Evolutionary conservation across 2,888 invertebrate genomes (phyloP), one percentile per base, ranked within the genome.

Genomic region (Slavum lentiscoides): DNA sequence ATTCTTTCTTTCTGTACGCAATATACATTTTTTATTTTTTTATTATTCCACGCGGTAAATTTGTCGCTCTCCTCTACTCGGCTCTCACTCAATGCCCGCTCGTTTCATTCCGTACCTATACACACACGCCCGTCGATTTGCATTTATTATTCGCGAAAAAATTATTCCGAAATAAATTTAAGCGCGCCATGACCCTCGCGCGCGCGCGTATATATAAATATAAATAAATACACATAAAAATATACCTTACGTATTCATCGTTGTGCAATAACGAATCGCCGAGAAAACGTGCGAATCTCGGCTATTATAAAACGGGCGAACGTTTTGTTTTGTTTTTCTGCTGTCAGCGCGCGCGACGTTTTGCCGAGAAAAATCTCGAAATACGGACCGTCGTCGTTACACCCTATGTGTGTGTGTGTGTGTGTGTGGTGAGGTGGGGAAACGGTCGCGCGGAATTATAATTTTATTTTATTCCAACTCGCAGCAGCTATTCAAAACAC

Each of bases 111-210:
- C 43, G 17, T 19, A n/a, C n/a, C n/a, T n/a, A n/a, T n/a, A 23
- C 17, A 19, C 70, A 15, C 62, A 6, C 15, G 13, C 49, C 49
- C 49, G 49, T 43, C 23, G 67, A 76, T 76, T 76, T 49, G 62
- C 77, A 70, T 77, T 30, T 69, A 77, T 76, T 76, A 74, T 66
- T 74, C 67, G 30, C 70, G 64, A 70, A 80, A 80, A 80, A 72
- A 80, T 72, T 80, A 80, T 80, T 80, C 80, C 55, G 80, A 80
- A 80, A 80, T 80, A 80, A 80, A 80, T 80, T 80, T 72, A 72
- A 69, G 62, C 53, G 21, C 59, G 23, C 21, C 68, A 53, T 68
- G 68, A 68, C 73, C 68, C 68, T 68, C 49, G 39, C 11, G 17
- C 73, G 53, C 68, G 53, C 49, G 39, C 11, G 17, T 53, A 39